Evolutionary conservation across 2,113 vertebrate genomes (phyloP), one percentile per base, ranked within the genome.

Genomic region (Gavialis gangeticus): DNA sequence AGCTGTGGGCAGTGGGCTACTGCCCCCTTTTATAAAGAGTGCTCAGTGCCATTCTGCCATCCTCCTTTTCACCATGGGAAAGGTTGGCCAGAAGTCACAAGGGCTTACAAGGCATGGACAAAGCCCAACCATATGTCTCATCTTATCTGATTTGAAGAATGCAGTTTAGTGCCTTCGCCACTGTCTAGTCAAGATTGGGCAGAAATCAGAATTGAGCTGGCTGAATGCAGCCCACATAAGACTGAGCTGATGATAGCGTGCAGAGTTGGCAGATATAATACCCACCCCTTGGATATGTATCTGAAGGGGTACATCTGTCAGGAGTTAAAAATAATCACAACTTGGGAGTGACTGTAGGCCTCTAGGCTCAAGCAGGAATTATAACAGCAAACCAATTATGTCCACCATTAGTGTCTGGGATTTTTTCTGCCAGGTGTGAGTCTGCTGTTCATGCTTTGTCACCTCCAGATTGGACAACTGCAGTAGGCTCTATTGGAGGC

Each of bases 241-340:
- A 89, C 79, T 76, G 77, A 93, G 67, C 67, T 55, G 77, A 85
- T 30, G 84, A 92, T 71, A 69, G 34, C 69, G 34, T 0, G 60
- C 7, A 69, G 95, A 60, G 95, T 82, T 90, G 94, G 82, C 77
- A 92, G 85, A 94, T 94, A 91, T 82, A 87, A 96, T 9, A 30
- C 46, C 84, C 88, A 82, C 81, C 88, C 93, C 85, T 91, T 95
- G 95, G 85, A 89, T 82, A 58, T 54, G 28, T 91, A 75, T 82
- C 75, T 77, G 85, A 95, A 1, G 55, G 34, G 94, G 75, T 82
- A 12, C 64, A 56, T 91, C 94, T 79, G 82, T 83, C 90, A 92
- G 21, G 3, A 85, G 81, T 69, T 89, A 87, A 22, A 24, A 95
- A 77, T 0, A 93, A 87, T 93, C 94, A 88, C 89, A 85, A 92